A percentile compares a stretch with the other conserved stretches of the same genome.
Evolutionary conservation across 2,888 invertebrate species (phyloP).

Genomic region (Coronaproctus castanopsis): DNA sequence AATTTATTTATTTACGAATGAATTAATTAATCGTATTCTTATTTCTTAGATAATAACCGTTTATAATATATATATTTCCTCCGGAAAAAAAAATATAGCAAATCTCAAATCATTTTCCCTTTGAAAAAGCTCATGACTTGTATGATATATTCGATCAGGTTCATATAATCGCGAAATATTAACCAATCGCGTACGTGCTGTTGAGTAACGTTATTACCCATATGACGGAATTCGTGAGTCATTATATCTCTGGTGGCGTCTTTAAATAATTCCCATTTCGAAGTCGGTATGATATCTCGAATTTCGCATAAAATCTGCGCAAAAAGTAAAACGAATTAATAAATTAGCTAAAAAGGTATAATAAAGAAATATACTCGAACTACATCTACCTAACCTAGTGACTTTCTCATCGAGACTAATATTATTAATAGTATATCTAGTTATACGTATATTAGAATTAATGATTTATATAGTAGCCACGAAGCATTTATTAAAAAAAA

Average conservation of each 20-base stretch:
- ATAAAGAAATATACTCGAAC: constrained; percentile 1
- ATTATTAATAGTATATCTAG: too few species aligned
- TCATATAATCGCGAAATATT: constrained; percentile 41
- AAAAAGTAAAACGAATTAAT: constrained; percentile 12
- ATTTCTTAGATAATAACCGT: too few species aligned
- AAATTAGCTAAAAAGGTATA: not conserved
- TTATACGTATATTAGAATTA: too few species aligned
- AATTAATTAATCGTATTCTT: too few species aligned
- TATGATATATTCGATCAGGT: constrained; percentile 35
- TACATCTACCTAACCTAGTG: not conserved
- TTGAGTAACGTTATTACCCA: constrained; percentile 24
- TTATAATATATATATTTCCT: too few species aligned
- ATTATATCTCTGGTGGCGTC: constrained; percentile 31
- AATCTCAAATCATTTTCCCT: constrained; percentile 15
- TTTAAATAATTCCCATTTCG: constrained; percentile 20
- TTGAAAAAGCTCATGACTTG: constrained; percentile 31
- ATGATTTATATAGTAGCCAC: too few species aligned
- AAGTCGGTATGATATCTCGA: constrained; percentile 30
- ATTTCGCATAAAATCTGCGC: constrained; percentile 45
- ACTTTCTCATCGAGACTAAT: too few species aligned
- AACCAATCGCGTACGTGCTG: constrained; percentile 37
- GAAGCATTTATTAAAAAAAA: too few species aligned
- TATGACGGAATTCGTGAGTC: constrained; percentile 26
- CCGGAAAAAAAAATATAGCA: too few species aligned
- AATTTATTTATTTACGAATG: too few species aligned